Conservation (phyloP, 2,113 vertebrate species). For the Pelecanus crispus region DNA sequence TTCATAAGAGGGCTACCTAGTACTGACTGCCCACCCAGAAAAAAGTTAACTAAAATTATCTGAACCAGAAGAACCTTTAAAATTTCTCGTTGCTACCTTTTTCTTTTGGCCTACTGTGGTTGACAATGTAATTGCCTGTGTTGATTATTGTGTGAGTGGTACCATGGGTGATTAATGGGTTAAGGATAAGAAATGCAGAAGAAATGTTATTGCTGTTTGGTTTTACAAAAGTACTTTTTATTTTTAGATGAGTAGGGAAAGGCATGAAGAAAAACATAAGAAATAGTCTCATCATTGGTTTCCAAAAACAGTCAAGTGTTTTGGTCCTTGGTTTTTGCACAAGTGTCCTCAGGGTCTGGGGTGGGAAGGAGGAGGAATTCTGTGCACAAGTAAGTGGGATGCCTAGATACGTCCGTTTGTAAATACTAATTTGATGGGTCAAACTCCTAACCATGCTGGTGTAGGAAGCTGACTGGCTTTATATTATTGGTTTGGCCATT, state of each 20-base stretch:
- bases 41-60: not conserved
- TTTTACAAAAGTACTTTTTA: not conserved
- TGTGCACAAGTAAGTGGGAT: not conserved
- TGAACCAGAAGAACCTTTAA: not conserved
- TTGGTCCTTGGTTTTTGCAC: not conserved
- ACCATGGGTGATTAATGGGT: not conserved
- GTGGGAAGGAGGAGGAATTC: not conserved
- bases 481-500: not conserved
- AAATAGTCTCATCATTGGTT: rapidly evolving
- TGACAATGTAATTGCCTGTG: not conserved
- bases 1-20: not conserved
- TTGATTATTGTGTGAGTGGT: not conserved
- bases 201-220: not conserved
- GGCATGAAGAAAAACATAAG: not conserved
- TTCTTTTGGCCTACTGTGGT: not conserved
- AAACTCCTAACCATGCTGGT: not conserved
- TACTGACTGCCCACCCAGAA: not conserved
- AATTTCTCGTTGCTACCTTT: not conserved
- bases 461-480: not conserved
- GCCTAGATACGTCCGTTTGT: not conserved
- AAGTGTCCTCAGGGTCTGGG: not conserved
- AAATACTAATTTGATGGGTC: not conserved
- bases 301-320: not conserved
- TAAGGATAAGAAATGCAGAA: not conserved
- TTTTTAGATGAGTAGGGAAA: not conserved